Base-by-base conservation (phyloP, 2,113 vertebrate genomes). In the Chloroceryle aenea region DNA sequence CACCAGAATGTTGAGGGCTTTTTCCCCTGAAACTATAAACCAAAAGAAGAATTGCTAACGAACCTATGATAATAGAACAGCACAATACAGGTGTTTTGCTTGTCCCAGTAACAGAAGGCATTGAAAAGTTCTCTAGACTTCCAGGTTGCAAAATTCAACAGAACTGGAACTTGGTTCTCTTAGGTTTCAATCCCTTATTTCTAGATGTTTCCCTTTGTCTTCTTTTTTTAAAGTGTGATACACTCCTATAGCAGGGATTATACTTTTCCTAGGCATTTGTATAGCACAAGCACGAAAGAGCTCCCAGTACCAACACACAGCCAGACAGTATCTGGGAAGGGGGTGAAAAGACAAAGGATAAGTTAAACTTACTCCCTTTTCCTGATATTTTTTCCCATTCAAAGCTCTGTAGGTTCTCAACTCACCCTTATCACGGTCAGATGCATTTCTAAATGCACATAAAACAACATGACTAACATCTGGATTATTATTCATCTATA, bases 401-500 rank as follows among this genome's bases (percentile, higher is more conserved):
- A 50, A 29, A 77, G 55, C 45, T 69, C 55, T 6, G 17, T 20
- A 61, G 42, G 23, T 77, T 88, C 83, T 77, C 48, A 72, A 38
- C 42, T n/a, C 2, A 0, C 32, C 32, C 47, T 64, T 47, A 32
- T 45, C 58, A 29, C 29, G n/a, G 29, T 72, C 69, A 47, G 56
- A 59, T 34, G 23, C 16, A 52, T 67, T 95, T 68, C 83, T 42
- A 88, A 92, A 71, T 3, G 43, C 52, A 68, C 40, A 81, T 53
- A 75, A 90, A 95, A 32, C 45, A 56, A 79, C 4, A 30, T 25
- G 14, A 83, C 19, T n/a, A 93, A 95, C 68, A 85, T 84, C 85
- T 78, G 83, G 85, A 78, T 38, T 71, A 36, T 81, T 78, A 81
- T 0, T 87, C 62, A 82, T 82, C 73, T 52, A 21, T 13, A 56